phyloP scores from a whole-genome alignment of 2,113 vertebrate genomes.

The Microcebus griseorufus region DNA sequence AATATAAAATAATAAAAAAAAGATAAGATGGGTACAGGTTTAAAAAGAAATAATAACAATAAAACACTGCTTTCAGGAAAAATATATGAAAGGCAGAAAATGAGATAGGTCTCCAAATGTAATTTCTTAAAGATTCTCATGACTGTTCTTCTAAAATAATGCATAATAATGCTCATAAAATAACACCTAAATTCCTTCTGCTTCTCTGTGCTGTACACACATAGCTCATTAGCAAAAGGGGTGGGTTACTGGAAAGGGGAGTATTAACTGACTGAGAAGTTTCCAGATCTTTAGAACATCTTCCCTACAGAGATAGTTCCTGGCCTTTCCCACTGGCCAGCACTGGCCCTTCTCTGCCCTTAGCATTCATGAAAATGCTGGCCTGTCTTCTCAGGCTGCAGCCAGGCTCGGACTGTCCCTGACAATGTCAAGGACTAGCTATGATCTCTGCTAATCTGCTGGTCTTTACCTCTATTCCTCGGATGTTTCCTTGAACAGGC shows the following conservation, averaged over 20 bases:
- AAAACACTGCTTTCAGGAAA: background rate
- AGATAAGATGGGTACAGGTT: background rate
- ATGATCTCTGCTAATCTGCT: background rate
- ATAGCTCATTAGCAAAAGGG: background rate
- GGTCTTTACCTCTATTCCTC: background rate
- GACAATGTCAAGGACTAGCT: background rate
- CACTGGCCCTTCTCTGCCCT: background rate
- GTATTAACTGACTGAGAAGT: background rate
- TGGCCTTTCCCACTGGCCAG: background rate
- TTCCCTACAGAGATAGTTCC: background rate
- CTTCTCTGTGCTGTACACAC: background rate
- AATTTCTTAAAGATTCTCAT: background rate
- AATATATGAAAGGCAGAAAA: slow-evolving; percentile 34
- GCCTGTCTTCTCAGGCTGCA: background rate
- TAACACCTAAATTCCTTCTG: background rate
- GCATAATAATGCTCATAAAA: background rate
- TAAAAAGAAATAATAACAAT: slow-evolving; percentile 39
- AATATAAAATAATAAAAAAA: slow-evolving; percentile 18
- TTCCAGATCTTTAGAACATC: background rate
- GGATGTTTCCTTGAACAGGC: background rate
- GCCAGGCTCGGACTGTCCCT: background rate
- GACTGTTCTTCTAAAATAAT: background rate
- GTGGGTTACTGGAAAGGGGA: background rate
- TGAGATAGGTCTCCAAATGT: slow-evolving; percentile 5
- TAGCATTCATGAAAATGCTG: background rate